These are phyloP conservation scores for Euclidia mi DNA, from an alignment of 2,888 invertebrate species.

Conservation along the genomic window DNA sequence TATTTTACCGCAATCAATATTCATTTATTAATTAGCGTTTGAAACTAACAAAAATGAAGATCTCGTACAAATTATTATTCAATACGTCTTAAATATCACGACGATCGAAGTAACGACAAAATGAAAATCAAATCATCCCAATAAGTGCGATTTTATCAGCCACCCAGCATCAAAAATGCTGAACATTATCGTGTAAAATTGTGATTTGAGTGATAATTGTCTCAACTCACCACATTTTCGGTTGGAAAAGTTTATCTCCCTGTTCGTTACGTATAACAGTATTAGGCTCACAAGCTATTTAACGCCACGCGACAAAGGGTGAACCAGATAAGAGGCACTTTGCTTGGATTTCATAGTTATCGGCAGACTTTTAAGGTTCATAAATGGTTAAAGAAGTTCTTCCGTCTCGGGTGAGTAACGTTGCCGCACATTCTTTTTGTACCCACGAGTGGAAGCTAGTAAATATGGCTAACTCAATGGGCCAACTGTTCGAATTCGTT, in stretches of 20 bases:
- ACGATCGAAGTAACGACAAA: constrained; percentile 6
- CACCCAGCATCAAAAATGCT: constrained; percentile 13
- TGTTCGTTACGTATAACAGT: constrained; percentile 58
- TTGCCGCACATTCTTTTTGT: constrained; percentile 10
- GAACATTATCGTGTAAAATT: constrained; percentile 33
- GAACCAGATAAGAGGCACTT: constrained; percentile 67
- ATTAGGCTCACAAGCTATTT: constrained; percentile 62
- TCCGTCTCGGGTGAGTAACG: constrained; percentile 31
- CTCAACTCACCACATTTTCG: constrained; percentile 26
- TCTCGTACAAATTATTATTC: no score
- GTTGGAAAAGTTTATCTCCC: constrained; percentile 49
- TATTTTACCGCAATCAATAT: no score
- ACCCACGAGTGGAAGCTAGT: not conserved
- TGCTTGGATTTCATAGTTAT: constrained; percentile 62
- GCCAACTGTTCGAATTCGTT: not conserved
- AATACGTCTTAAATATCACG: no score
- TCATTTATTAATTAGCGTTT: no score
- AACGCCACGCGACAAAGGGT: constrained; percentile 63
- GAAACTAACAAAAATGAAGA: no score
- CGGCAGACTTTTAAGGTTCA: constrained; percentile 73
- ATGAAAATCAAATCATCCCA: constrained; percentile 29
- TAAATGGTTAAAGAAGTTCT: constrained; percentile 76
- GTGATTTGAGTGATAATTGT: constrained; percentile 40
- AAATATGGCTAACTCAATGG: not conserved
- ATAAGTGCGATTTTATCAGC: constrained; percentile 43